Percentiles rank a stretch among this genome's conserved stretches.
Conservation (phyloP, 92 coral and sea anemone genomes). For the Muricea muricata region DNA sequence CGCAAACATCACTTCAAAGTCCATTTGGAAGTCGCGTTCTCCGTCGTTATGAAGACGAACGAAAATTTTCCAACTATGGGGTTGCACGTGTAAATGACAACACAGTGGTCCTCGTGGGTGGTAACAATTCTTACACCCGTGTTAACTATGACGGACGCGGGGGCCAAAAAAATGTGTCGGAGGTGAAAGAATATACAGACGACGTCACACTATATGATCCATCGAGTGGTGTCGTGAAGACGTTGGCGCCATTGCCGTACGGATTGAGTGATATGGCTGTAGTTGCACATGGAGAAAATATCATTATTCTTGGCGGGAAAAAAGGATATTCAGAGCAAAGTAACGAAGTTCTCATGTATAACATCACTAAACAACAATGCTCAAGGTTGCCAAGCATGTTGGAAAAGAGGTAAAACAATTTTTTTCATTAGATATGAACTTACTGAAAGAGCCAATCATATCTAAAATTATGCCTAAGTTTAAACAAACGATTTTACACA, state of each 20-base stretch:
- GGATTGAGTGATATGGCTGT: conserved; percentile 1
- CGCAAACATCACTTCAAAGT: not conserved
- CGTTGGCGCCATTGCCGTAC: not conserved
- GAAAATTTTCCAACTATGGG: not conserved
- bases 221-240: not conserved
- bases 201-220: not conserved
- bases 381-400: conserved; percentile 75
- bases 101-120: not conserved
- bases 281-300: conserved; percentile 11
- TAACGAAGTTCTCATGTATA: conserved; percentile 15
- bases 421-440: too few relatives aligned
- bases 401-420: conserved; percentile 56
- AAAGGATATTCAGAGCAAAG: not conserved
- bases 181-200: too few relatives aligned
- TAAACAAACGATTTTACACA: too few relatives aligned
- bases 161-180: too few relatives aligned
- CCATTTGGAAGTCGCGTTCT: not conserved
- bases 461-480: too few relatives aligned
- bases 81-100: not conserved
- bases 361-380: conserved; percentile 79
- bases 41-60: not conserved
- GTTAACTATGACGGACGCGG: too few relatives aligned
- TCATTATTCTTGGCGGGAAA: conserved; percentile 15
- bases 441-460: too few relatives aligned
- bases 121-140: too few relatives aligned